These are phyloP conservation scores for Trisateles emortualis DNA, from an alignment of 2,888 invertebrate genomes.

Conservation along the genomic window DNA sequence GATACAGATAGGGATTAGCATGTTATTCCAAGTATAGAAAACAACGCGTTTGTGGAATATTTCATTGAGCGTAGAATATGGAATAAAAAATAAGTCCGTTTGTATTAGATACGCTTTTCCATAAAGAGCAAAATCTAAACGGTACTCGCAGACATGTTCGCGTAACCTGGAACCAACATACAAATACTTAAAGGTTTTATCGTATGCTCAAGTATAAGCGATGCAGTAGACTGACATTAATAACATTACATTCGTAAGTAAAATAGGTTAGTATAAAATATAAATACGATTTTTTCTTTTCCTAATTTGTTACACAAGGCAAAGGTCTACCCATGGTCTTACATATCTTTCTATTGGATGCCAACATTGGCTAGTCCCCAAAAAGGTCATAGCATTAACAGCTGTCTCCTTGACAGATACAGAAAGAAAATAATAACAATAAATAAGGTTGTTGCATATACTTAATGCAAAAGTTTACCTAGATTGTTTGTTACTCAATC, in stretches of 20 bases:
- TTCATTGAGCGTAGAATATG: constrained; percentile 19
- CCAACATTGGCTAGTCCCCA: no score
- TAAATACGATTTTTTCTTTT: no score
- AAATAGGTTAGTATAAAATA: not conserved
- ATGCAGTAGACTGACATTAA: not conserved
- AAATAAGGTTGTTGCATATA: no score
- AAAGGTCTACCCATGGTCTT: no score
- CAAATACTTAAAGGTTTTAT: not conserved
- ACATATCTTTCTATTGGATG: no score
- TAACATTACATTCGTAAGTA: not conserved
- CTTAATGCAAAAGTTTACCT: no score
- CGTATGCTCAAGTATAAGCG: not conserved
- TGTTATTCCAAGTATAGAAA: constrained; percentile 36
- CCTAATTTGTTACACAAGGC: no score
- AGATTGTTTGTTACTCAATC: no score
- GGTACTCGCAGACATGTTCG: constrained; percentile 2
- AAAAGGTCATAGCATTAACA: no score
- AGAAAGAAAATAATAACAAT: no score
- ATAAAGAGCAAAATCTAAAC: constrained; percentile 1
- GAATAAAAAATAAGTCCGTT: constrained; percentile 21
- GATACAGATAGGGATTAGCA: constrained; percentile 33
- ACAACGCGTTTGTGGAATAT: constrained; percentile 23
- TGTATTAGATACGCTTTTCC: constrained; percentile 20
- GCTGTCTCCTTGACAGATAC: no score
- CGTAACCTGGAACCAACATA: not conserved